These are phyloP conservation scores for Coenonympha arcania DNA, from an alignment of 2,888 invertebrate genomes.

Conservation along the genomic window DNA sequence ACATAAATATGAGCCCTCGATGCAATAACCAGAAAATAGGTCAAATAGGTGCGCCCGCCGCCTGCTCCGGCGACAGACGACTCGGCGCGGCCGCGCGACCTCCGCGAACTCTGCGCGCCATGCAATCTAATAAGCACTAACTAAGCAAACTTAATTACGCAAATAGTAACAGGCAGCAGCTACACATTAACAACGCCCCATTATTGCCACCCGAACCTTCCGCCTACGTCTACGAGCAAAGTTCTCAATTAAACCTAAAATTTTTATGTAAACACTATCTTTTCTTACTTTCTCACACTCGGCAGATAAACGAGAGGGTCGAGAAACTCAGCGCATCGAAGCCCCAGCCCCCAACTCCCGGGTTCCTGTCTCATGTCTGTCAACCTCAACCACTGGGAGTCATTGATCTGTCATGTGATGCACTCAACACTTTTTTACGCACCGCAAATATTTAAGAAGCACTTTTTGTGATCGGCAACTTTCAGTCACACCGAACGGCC, in stretches of 20 bases:
- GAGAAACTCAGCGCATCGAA: constrained; percentile 41
- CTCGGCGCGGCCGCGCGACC: constrained; percentile 56
- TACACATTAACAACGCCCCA: constrained; percentile 1
- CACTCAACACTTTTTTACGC: constrained; percentile 29
- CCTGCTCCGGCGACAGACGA: constrained; percentile 47
- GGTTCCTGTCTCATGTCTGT: constrained; percentile 46
- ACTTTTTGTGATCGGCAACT: neutral
- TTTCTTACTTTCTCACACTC: constrained; percentile 51
- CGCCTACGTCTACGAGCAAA: neutral
- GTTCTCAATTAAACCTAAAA: constrained; percentile 38
- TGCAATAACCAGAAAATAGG: constrained; percentile 74
- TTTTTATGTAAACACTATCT: constrained; percentile 38
- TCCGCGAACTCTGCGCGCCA: constrained; percentile 41
- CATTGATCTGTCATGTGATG: constrained; percentile 58
- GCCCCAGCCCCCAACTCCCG: constrained; percentile 46
- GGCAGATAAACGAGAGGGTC: constrained; percentile 48
- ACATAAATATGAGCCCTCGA: constrained; percentile 68
- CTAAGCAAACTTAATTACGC: constrained; percentile 44
- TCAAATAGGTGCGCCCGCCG: constrained; percentile 71
- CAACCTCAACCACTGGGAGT: constrained; percentile 53
- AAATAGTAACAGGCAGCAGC: constrained; percentile 25
- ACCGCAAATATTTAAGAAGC: constrained; percentile 6
- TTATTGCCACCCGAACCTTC: too few relatives aligned
- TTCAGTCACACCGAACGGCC: neutral
- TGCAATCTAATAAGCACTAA: constrained; percentile 38